These are phyloP conservation scores for Thunnus maccoyii DNA, from an alignment of 2,113 vertebrate species.

Conservation along the genomic window DNA sequence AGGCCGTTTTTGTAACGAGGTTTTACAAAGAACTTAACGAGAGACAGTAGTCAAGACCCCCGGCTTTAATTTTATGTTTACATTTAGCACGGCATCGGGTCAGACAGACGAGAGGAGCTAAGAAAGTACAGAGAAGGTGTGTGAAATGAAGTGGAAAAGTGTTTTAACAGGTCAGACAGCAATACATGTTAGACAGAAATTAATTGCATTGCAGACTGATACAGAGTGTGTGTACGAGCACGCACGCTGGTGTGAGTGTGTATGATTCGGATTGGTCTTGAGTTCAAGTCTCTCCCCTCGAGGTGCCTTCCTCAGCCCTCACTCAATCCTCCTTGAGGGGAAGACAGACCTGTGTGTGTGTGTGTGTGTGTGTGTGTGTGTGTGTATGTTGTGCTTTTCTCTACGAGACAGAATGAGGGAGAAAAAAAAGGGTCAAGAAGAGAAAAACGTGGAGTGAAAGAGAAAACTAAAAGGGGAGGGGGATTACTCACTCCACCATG, in stretches of 20 bases:
- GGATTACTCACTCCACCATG: slow-evolving; percentile 72
- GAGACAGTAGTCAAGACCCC: background rate
- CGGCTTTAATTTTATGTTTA: background rate
- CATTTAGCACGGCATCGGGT: background rate
- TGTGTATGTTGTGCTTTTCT: slow-evolving; percentile 23
- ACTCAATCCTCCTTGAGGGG: slow-evolving; percentile 2
- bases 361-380: slow-evolving; percentile 24
- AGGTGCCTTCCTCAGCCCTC: slow-evolving; percentile 7
- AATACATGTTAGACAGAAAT: background rate
- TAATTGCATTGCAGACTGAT: background rate
- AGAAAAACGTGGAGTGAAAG: slow-evolving; percentile 67
- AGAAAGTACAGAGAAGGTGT: background rate
- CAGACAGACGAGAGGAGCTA: background rate
- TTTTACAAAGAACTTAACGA: background rate
- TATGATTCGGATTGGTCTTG: background rate
- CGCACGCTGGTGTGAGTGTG: background rate
- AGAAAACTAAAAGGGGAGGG: slow-evolving; percentile 68
- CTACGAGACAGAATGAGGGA: slow-evolving; percentile 33
- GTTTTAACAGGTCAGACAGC: background rate
- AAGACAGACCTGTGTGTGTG: slow-evolving; percentile 7
- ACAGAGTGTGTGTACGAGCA: background rate
- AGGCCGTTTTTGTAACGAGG: background rate
- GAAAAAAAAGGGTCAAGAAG: slow-evolving; percentile 29
- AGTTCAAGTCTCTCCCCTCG: slow-evolving; percentile 11
- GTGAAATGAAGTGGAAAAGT: background rate